A percentile compares a stretch with the other conserved stretches of the same genome.
These are phyloP conservation scores for Gymnoscelis rufifasciata DNA, from an alignment of 2,888 invertebrate species.

Conservation along the genomic window DNA sequence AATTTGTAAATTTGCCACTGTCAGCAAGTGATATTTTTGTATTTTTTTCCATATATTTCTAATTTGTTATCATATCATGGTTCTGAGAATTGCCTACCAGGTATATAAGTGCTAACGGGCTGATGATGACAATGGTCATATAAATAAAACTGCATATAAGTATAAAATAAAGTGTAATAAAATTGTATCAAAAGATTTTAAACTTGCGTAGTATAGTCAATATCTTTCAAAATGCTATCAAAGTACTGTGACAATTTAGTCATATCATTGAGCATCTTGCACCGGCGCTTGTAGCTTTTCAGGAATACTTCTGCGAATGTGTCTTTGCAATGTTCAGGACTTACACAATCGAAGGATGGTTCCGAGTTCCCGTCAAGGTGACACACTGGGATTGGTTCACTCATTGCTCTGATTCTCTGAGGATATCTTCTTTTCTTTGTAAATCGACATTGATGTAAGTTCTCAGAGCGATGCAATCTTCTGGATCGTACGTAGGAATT, in stretches of 20 bases:
- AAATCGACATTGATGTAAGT: constrained; percentile 33
- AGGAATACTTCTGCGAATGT: constrained; percentile 4
- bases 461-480: constrained; percentile 36
- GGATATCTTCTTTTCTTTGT: constrained; percentile 22
- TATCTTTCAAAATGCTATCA: constrained; percentile 50
- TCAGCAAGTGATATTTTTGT: too few species aligned
- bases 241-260: constrained; percentile 53
- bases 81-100: too few species aligned
- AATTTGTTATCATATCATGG: too few species aligned
- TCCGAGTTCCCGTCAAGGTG: constrained; percentile 14
- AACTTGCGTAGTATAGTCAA: constrained; percentile 36
- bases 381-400: constrained; percentile 39
- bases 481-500: constrained; percentile 9
- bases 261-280: constrained; percentile 49
- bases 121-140: too few species aligned
- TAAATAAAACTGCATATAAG: too few species aligned
- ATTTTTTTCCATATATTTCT: too few species aligned
- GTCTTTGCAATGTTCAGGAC: constrained; percentile 29
- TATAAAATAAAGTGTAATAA: not conserved
- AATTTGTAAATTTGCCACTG: too few species aligned
- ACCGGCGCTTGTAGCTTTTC: constrained; percentile 27
- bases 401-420: constrained; percentile 26
- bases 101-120: too few species aligned
- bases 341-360: constrained; percentile 30
- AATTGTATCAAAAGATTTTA: too few species aligned